Evolutionary conservation across 2,888 invertebrate genomes (phyloP).

Genomic region (Watsonalla cultraria): DNA sequence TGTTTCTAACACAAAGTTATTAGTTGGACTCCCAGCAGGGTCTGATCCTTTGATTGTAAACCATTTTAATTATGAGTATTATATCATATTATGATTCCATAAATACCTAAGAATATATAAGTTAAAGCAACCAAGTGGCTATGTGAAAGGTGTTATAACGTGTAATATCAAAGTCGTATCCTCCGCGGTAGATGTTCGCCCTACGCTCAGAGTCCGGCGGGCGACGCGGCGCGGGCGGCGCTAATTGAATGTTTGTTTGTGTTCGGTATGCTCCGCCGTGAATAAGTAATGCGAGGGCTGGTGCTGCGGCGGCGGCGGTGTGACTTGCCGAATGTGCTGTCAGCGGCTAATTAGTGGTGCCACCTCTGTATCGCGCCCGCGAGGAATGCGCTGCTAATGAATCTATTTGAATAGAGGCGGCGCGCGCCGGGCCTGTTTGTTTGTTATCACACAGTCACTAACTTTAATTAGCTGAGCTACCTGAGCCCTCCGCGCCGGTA

Average conservation of each 20-base stretch:
- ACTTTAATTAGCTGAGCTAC: constrained; percentile 41
- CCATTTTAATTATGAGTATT: too few relatives aligned
- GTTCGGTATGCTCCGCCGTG: too few relatives aligned
- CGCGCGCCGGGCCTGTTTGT: constrained; percentile 25
- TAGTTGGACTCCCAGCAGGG: too few relatives aligned
- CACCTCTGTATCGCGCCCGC: not conserved
- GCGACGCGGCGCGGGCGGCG: not conserved
- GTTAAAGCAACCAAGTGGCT: too few relatives aligned
- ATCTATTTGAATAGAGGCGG: constrained; percentile 4
- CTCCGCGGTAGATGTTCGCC: not conserved
- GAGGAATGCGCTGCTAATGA: constrained; percentile 3
- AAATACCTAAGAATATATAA: too few relatives aligned
- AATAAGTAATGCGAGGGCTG: too few relatives aligned
- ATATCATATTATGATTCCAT: too few relatives aligned
- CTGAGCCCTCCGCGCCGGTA: not conserved
- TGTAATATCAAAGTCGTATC: not conserved
- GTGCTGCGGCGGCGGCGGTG: not conserved
- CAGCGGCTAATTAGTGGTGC: constrained; percentile 6
- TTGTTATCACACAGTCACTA: constrained; percentile 51
- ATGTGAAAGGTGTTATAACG: too few relatives aligned
- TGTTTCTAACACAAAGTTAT: too few relatives aligned
- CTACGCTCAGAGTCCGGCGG: too few relatives aligned
- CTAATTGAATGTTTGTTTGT: not conserved
- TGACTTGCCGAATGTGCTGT: not conserved
- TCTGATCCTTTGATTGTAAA: too few relatives aligned